Conservation (phyloP, 2,888 invertebrate species). For the Gari tellinella region DNA sequence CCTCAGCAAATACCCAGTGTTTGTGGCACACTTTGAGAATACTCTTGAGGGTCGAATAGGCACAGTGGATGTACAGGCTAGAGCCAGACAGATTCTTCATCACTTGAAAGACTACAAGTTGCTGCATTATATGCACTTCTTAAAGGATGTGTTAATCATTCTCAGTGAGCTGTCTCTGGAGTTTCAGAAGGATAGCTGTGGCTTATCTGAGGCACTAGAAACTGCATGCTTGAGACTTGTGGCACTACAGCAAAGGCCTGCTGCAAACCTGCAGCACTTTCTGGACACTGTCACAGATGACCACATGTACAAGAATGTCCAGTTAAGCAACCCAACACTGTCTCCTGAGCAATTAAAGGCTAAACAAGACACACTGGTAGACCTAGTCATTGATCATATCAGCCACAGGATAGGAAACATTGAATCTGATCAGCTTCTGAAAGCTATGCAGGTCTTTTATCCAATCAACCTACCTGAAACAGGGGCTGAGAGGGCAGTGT, state of each 20-base stretch:
- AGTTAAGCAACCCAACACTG: conserved; percentile 17
- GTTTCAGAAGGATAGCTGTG: conserved; percentile 47
- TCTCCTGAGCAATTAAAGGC: conserved; percentile 17
- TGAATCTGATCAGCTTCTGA: conserved; percentile 32
- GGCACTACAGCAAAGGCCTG: conserved; percentile 30
- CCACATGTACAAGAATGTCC: conserved; percentile 17
- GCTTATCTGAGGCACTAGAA: conserved; percentile 38
- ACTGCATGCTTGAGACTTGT: conserved; percentile 44
- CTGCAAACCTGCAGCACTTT: conserved; percentile 27
- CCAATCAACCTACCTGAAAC: conserved; percentile 40
- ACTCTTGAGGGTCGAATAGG: conserved; percentile 32
- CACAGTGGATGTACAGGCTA: conserved; percentile 33
- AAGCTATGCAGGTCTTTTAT: conserved; percentile 46
- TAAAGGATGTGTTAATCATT: conserved; percentile 39
- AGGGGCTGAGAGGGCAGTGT: conserved; percentile 13
- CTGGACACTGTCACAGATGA: conserved; percentile 25
- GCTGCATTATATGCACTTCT: conserved; percentile 49
- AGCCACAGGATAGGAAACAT: conserved; percentile 38
- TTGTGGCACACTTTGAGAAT: conserved; percentile 49
- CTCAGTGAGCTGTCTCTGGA: conserved; percentile 41
- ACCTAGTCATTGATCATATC: conserved; percentile 39
- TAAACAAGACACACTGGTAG: conserved; percentile 21
- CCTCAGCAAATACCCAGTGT: conserved; percentile 21
- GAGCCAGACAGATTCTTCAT: conserved; percentile 21
- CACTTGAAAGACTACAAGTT: conserved; percentile 25